Evolutionary conservation across 92 coral and sea anemone genomes (phyloP).

Genomic region (Pocillopora grandis): DNA sequence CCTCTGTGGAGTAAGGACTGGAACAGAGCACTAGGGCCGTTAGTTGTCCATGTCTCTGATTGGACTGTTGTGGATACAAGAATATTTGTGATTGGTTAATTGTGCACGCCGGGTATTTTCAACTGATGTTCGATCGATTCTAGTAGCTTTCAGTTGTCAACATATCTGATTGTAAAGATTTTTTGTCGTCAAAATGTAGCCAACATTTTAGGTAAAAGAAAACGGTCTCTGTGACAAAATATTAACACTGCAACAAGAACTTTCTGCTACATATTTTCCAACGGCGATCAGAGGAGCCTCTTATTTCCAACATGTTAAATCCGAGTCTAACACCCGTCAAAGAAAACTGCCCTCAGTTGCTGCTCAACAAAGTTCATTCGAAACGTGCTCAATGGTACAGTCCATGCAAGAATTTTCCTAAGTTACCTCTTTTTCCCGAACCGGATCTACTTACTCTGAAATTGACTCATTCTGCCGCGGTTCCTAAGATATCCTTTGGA

Average conservation of each 20-base stretch:
- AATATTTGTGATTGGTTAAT: conserved; percentile 58
- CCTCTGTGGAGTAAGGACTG: neutral
- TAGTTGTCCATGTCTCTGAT: conserved; percentile 20
- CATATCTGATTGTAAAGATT: neutral
- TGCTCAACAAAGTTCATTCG: conserved; percentile 44
- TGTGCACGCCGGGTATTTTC: conserved; percentile 62
- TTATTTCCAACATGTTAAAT: conserved; percentile 35
- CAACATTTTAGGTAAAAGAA: neutral
- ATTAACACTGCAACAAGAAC: conserved; percentile 5
- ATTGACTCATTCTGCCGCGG: conserved; percentile 83
- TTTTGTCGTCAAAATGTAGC: neutral
- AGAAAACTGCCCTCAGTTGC: conserved; percentile 38
- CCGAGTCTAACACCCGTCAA: conserved; percentile 51
- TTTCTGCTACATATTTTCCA: neutral
- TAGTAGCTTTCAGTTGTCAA: conserved; percentile 14
- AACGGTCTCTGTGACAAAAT: neutral
- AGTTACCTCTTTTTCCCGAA: conserved; percentile 72
- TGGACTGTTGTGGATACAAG: conserved; percentile 21
- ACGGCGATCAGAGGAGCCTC: neutral
- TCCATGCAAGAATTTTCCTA: conserved; percentile 70
- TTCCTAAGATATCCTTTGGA: conserved; percentile 92
- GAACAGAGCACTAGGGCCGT: neutral
- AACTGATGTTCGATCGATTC: conserved; percentile 36
- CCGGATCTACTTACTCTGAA: conserved; percentile 75
- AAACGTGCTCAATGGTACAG: conserved; percentile 97